Evolutionary conservation across 2,888 invertebrate genomes (phyloP).

Genomic region (Lasioglossum calceatum): DNA sequence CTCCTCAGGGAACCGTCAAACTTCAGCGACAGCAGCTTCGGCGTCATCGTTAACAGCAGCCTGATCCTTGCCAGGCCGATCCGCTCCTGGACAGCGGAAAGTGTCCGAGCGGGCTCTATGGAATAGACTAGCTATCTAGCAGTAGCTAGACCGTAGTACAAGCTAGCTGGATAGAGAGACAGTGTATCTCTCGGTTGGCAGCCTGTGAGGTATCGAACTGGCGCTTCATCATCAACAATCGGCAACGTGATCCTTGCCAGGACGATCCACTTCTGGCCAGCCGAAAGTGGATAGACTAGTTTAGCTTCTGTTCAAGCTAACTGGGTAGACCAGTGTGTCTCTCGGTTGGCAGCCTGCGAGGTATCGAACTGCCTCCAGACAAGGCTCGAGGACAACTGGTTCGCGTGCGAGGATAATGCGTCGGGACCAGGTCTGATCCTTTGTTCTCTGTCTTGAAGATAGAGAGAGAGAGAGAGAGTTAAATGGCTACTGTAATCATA

Average conservation of each 20-base stretch:
- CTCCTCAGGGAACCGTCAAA: slow-evolving; percentile 17
- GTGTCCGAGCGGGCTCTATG: slow-evolving; percentile 22
- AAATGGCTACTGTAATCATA: background rate
- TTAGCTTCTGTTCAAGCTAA: background rate
- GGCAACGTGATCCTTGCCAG: slow-evolving; percentile 1
- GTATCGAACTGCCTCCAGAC: background rate
- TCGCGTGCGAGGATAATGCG: background rate
- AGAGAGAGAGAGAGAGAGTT: background rate
- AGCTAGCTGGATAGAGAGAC: background rate
- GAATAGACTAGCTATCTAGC: slow-evolving; percentile 23
- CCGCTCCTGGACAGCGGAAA: slow-evolving; percentile 29
- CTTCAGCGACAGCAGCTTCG: background rate
- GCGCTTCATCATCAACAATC: background rate
- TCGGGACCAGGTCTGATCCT: background rate
- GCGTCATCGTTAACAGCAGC: background rate
- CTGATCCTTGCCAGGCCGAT: slow-evolving; percentile 13
- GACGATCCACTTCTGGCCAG: slow-evolving; percentile 24
- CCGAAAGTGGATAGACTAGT: slow-evolving; percentile 33
- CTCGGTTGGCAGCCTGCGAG: background rate
- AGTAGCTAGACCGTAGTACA: background rate
- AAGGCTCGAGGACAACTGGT: background rate
- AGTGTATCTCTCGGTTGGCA: background rate
- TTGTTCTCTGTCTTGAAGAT: background rate
- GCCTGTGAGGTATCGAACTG: background rate
- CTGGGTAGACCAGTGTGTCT: background rate